Evolutionary conservation across 2,797 vertebrate genomes (phyloP).

Genomic region (Sebastes matsubarae): DNA sequence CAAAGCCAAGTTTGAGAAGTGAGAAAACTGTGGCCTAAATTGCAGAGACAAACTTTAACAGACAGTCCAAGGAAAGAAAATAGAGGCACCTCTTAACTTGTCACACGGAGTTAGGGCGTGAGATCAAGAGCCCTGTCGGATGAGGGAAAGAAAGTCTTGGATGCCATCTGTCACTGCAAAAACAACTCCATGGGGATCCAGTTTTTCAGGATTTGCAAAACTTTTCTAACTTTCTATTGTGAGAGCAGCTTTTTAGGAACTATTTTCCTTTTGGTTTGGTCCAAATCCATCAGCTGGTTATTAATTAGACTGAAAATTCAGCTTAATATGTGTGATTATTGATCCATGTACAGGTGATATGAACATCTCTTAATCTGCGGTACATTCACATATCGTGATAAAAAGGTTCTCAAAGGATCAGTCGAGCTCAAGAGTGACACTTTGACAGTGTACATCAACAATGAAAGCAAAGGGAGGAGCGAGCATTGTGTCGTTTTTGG

Average conservation of each 20-base stretch:
- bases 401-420: no score
- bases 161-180: conserved; percentile 39
- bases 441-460: not conserved
- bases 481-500: not conserved
- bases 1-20: not conserved
- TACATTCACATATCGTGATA: no score
- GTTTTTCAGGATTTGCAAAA: not conserved
- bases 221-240: conserved; percentile 5
- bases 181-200: not conserved
- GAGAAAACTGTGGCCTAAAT: conserved; percentile 11
- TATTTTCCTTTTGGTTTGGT: not conserved
- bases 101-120: not conserved
- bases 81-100: not conserved
- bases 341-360: no score
- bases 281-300: not conserved
- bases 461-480: not conserved
- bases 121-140: not conserved
- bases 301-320: not conserved
- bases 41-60: conserved; percentile 4
- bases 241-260: not conserved
- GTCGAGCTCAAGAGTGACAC: not conserved
- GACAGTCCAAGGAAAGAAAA: not conserved
- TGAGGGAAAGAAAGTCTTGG: not conserved
- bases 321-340: no score
- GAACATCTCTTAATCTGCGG: no score